Base-by-base conservation (phyloP, 2,888 invertebrate species). In the Oxytorus armatus region DNA sequence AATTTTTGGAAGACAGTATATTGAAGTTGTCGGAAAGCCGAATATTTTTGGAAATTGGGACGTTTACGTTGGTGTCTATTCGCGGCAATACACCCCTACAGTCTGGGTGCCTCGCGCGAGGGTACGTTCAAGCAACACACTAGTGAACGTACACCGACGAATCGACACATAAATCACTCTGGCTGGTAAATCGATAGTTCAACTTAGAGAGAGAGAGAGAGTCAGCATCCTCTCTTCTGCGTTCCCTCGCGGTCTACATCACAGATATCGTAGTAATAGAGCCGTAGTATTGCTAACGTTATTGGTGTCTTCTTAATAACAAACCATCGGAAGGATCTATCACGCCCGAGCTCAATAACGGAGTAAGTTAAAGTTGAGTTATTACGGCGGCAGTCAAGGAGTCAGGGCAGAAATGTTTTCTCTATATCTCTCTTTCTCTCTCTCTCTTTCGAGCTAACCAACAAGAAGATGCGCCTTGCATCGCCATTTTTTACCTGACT, bases 271-370 rank as follows among this genome's bases (percentile, higher is more conserved):
- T 76, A 74, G 89, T 90, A 90, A 90, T 90, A 89, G 89, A 90
- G 90, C 88, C 86, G 89, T 90, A 74, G 77, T 59, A 88, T 88
- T 85, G 88, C 86, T 86, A 86, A 87, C 86, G 86, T 90, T 90
- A 90, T 90, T 88, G 89, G 90, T 90, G 90, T 90, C 90, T 88
- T 89, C 89, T 89, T 89, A 90, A 90, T 90, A 90, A 89, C 87
- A 89, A 82, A 86, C 83, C 83, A 47, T 87, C 84, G 77, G 44
- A 39, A 42, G 36, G 80, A 75, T 82, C 69, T 76, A 49, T 74
- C 69, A 73, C 73, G 83, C 79, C 61, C 51, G 70, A 73, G 77
- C 61, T 33, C 74, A 89, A 89, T 88, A 87, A 89, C 87, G 87
- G 85, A 88, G 87, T 85, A 74, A 63, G 69, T 29, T 33, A 83